Percentiles rank a stretch among this genome's conserved stretches.
phyloP scores from a whole-genome alignment of 2,797 vertebrate genomes.

The Phalanger gymnotis region DNA sequence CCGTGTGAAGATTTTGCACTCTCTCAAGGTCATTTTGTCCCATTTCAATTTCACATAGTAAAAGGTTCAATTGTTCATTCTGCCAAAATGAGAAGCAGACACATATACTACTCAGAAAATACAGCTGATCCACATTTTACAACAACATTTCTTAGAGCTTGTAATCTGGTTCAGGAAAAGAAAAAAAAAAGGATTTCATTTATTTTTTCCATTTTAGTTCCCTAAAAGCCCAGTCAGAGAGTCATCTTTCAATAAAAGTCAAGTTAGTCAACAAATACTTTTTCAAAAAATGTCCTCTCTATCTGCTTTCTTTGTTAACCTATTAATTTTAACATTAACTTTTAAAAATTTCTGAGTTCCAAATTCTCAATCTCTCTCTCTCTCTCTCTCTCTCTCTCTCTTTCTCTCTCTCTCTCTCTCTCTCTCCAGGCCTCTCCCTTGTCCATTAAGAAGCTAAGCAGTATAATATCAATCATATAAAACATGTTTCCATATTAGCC shows the following conservation, averaged over 20 bases:
- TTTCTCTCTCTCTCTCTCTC: too few species aligned
- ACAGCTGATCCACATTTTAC: neutral
- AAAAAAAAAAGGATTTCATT: neutral
- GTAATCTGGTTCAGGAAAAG: neutral
- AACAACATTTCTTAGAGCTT: slow-evolving; percentile 13
- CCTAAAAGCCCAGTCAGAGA: neutral
- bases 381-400: too few species aligned
- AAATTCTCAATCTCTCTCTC: neutral
- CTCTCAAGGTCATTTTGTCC: slow-evolving; percentile 84
- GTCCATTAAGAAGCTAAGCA: neutral
- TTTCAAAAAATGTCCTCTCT: neutral
- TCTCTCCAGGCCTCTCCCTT: neutral
- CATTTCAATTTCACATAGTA: slow-evolving; percentile 86
- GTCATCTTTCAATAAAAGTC: neutral
- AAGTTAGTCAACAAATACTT: neutral
- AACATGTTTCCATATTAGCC: neutral
- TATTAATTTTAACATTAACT: neutral
- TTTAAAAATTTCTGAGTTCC: neutral
- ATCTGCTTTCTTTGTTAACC: neutral
- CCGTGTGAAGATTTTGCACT: slow-evolving; percentile 79
- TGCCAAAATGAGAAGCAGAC: slow-evolving; percentile 75
- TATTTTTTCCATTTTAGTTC: neutral
- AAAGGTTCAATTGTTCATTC: slow-evolving; percentile 85
- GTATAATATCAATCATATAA: neutral
- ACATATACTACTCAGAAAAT: neutral